A percentile compares a stretch with the other conserved stretches of the same genome.
phyloP scores from a whole-genome alignment of 2,888 invertebrate genomes.

The Dynastes grantii region DNA sequence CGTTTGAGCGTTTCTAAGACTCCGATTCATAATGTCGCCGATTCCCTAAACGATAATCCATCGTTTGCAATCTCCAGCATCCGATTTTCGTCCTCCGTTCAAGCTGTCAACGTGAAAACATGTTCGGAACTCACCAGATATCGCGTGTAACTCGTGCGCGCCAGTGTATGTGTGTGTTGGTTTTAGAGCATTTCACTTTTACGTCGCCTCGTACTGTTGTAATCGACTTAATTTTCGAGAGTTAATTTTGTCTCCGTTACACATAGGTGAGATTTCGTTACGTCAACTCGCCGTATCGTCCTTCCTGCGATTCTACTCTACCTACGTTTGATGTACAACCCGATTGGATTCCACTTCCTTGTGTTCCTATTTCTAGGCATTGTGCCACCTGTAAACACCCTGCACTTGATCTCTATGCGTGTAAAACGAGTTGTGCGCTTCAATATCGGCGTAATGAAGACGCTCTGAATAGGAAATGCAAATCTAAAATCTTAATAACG shows the following conservation, averaged over 20 bases:
- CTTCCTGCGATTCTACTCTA: neutral
- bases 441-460: neutral
- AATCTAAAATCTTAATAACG: neutral
- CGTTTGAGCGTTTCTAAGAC: neutral
- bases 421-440: neutral
- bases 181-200: constrained; percentile 1
- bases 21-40: constrained; percentile 18
- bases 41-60: constrained; percentile 23
- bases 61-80: neutral
- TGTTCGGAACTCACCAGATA: constrained; percentile 40
- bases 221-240: neutral
- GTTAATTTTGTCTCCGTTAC: neutral
- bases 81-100: constrained; percentile 25
- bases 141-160: neutral
- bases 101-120: constrained; percentile 59
- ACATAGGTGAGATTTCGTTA: neutral
- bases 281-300: constrained; percentile 1
- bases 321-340: neutral
- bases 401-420: constrained; percentile 11
- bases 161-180: neutral
- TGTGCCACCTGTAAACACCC: constrained; percentile 43
- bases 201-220: neutral
- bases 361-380: constrained; percentile 12
- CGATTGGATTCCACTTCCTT: neutral
- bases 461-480: constrained; percentile 17